Base-by-base conservation (phyloP, 2,888 invertebrate genomes). In the Drepana falcataria region DNA sequence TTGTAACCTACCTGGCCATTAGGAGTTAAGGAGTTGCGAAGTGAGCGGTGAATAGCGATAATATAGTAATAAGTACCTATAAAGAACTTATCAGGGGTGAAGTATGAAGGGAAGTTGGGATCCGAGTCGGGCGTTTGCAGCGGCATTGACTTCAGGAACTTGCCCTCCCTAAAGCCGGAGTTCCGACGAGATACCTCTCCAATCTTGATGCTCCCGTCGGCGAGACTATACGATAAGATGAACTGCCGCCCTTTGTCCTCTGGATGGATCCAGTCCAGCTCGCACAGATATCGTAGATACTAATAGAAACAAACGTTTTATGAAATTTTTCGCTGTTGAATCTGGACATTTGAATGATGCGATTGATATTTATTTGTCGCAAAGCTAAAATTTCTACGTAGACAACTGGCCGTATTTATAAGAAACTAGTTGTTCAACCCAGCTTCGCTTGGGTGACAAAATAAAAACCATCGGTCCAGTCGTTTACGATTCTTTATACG, bases 221-320 rank as follows among this genome's bases (percentile, higher is more conserved):
- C 93, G 48, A 97, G 90, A 56, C 93, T 93, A 83, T 96, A 97
- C 2, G 94, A 92, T 47, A 97, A 76, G 47, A 96, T 91, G 77
- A 97, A 97, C 63, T 93, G 89, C 40, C 97, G 92, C 2, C 93
- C 93, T 40, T 91, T 81, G 79, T 97, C 96, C 73, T 96, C 96
- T 0, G 96, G 96, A 72, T 95, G 94, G 3, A 95, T 93, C 60
- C 94, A 94, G 66, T 96, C 96, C 91, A 97, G 90, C 57, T 93
- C 91, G 75, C 96, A 95, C 53, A 94, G 93, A 76, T 96, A 97
- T 48, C 96, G 93, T 0, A 96, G 87, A 53, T 93, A 92, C 91
- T 93, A 59, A 33, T 59, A 48, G 9, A 44, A 44, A 9, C 7
- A 9, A 9, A 44, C 37, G 37, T 37, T 4, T 5, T 37, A 37